Percentiles rank a stretch among this genome's conserved stretches.
phyloP scores from a whole-genome alignment of 2,888 invertebrate genomes.

The Harpagoxenus sublaevis region DNA sequence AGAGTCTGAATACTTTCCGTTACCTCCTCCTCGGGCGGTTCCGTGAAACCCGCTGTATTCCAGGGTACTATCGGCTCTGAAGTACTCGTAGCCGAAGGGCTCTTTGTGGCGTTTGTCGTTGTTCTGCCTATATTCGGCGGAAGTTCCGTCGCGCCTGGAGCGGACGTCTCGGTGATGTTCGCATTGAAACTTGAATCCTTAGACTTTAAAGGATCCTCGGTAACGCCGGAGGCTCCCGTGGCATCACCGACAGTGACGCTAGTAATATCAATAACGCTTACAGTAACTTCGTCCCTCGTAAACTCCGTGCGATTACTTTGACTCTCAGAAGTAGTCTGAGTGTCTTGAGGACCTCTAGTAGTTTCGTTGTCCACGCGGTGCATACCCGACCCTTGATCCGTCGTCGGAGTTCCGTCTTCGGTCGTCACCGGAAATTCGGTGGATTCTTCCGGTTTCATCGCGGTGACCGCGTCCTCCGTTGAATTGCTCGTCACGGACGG shows the following conservation, averaged over 20 bases:
- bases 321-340: conserved; percentile 15
- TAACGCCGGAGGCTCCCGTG: conserved; percentile 22
- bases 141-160: conserved; percentile 24
- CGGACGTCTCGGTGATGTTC: conserved; percentile 50
- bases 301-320: conserved; percentile 45
- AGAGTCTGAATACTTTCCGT: conserved; percentile 45
- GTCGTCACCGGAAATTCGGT: conserved; percentile 46
- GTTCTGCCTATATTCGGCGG: neutral
- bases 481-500: conserved; percentile 1
- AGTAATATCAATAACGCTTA: conserved; percentile 30
- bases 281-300: conserved; percentile 44
- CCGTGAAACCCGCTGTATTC: conserved; percentile 32
- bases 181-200: conserved; percentile 38
- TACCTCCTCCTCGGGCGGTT: conserved; percentile 50
- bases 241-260: conserved; percentile 30
- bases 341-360: neutral
- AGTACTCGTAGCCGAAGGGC: conserved; percentile 18
- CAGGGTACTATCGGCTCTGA: conserved; percentile 13
- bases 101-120: conserved; percentile 10
- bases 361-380: conserved; percentile 28
- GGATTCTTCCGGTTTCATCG: neutral
- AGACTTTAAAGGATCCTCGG: conserved; percentile 42
- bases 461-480: conserved; percentile 1
- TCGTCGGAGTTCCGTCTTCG: conserved; percentile 6
- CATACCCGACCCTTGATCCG: conserved; percentile 6